Base-by-base conservation (phyloP, 2,797 vertebrate species). In the Potorous gilbertii region DNA sequence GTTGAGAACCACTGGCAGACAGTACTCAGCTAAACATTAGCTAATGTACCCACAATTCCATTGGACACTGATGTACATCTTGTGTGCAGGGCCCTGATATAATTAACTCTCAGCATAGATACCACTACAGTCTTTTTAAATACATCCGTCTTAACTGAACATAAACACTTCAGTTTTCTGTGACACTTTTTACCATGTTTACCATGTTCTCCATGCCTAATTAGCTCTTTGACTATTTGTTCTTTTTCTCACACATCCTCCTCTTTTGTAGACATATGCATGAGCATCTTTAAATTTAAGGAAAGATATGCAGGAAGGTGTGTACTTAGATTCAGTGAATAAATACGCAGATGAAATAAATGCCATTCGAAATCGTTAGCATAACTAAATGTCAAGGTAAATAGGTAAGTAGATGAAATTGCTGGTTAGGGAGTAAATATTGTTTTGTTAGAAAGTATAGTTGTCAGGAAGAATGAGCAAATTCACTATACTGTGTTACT, bases 1-100 rank as follows among this genome's bases (percentile, higher is more conserved):
- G 59, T 87, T 93, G n/a, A 95, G 90, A 94, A 95, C n/a, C 92
- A 97, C 93, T 56, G 93, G 92, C 8, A 50, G 50, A 96, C 56
- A 81, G 21, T 24, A 46, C n/a, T 81, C n/a, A n/a, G n/a, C 34
- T 74, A 24, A 74, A 1, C 34, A 81, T 81, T 81, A 46, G n/a
- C 74, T 81, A 81, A 46, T 46, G 2, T 81, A 27, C 21, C 18
- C 40, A 81, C 74, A 46, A 40, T 9, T 18, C 18, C n/a, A 10
- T 40, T 40, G 66, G n/a, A 46, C 46, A 8, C 74, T 81, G 74
- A 74, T 46, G 74, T 81, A 81, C 9, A 81, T n/a, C 74, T 81
- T 81, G 40, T 46, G 21, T 46, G 40, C 46, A 81, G 27, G 46
- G 9, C 9, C 40, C 21, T 8, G 16, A 81, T 81, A 46, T 46